Percentiles rank a stretch among this genome's conserved stretches.
These are phyloP conservation scores for Electrophaes corylata DNA, from an alignment of 2,888 invertebrate genomes.

Conservation along the genomic window DNA sequence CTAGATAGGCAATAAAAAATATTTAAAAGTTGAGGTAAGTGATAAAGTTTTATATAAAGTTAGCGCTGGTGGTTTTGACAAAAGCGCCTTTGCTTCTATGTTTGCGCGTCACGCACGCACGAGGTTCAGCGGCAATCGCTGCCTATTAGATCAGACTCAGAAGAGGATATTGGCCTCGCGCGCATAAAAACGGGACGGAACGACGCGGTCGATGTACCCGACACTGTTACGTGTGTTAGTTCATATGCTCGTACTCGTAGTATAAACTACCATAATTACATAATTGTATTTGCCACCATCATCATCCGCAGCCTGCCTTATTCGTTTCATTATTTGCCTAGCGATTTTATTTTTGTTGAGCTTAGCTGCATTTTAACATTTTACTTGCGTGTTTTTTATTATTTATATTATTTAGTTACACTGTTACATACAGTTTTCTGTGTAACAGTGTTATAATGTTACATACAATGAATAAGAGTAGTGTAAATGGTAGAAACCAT, in stretches of 20 bases:
- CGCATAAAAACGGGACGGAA: conserved; percentile 45
- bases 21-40: too few relatives aligned
- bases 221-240: conserved; percentile 31
- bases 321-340: conserved; percentile 8
- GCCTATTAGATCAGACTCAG: conserved; percentile 25
- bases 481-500: too few relatives aligned
- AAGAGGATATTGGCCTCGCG: conserved; percentile 44
- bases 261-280: conserved; percentile 5
- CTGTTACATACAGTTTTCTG: too few relatives aligned
- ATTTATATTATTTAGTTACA: neutral
- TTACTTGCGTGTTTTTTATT: conserved; percentile 4
- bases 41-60: too few relatives aligned
- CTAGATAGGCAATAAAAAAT: too few relatives aligned
- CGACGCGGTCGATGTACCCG: conserved; percentile 57
- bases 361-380: too few relatives aligned
- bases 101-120: neutral
- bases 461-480: too few relatives aligned
- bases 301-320: neutral
- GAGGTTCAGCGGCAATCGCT: neutral
- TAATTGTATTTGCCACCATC: conserved; percentile 7
- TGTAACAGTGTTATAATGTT: too few relatives aligned
- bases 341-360: conserved; percentile 16
- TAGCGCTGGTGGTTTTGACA: too few relatives aligned
- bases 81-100: neutral
- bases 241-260: conserved; percentile 33